phyloP scores from a whole-genome alignment of 2,113 vertebrate species.

The Polyodon spathula region DNA sequence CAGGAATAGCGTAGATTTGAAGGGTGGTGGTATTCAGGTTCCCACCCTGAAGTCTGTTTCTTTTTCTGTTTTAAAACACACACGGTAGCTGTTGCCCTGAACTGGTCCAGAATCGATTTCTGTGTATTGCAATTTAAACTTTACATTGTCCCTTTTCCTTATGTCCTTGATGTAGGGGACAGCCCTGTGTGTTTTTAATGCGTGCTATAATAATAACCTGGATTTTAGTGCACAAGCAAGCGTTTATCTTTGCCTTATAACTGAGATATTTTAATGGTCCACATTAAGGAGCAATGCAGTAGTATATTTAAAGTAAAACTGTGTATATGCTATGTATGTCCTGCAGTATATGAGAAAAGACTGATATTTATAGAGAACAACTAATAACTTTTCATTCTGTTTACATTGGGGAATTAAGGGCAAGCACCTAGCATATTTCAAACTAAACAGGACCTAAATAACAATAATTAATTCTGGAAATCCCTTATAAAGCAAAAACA shows the following conservation, averaged over 20 bases:
- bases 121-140: conserved; percentile 62
- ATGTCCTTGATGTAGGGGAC: conserved; percentile 51
- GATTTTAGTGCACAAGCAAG: conserved; percentile 42
- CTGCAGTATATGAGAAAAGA: not conserved
- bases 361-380: not conserved
- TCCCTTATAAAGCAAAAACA: too few relatives aligned
- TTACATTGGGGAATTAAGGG: not conserved
- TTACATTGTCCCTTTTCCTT: conserved; percentile 50
- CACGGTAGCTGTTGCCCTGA: conserved; percentile 32
- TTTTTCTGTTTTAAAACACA: conserved; percentile 30
- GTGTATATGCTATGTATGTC: too few relatives aligned
- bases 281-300: not conserved
- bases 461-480: conserved; percentile 7
- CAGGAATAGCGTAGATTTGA: conserved; percentile 18
- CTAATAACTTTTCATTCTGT: not conserved
- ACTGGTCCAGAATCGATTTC: conserved; percentile 61
- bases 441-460: not conserved
- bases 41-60: conserved; percentile 15
- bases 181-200: conserved; percentile 52
- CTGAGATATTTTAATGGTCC: not conserved
- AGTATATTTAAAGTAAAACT: too few relatives aligned
- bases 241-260: conserved; percentile 10
- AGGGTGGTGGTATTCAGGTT: conserved; percentile 6
- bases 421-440: conserved; percentile 1
- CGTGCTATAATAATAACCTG: conserved; percentile 49